These are phyloP conservation scores for Stichopus chloronotus DNA, from an alignment of 35 echinoderm and acorn worm species.

Conservation along the genomic window DNA sequence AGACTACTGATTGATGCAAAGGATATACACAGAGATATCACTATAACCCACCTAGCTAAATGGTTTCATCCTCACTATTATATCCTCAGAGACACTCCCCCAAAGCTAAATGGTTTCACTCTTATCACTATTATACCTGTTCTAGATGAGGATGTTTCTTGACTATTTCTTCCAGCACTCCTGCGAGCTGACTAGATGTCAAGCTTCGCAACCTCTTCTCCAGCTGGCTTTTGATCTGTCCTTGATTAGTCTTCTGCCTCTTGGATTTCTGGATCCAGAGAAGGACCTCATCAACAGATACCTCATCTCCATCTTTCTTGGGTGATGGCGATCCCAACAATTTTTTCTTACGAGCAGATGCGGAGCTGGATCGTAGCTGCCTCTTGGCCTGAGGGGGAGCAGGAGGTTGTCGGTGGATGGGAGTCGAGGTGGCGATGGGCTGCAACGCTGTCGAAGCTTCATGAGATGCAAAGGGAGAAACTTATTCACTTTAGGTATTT, in stretches of 20 bases:
- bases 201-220: conserved; percentile 10
- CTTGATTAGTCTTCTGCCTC: conserved; percentile 26
- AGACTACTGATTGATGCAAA: no score
- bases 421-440: conserved; percentile 4
- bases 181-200: conserved; percentile 3
- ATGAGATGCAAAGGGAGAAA: not conserved
- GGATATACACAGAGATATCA: no score
- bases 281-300: conserved; percentile 49
- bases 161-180: not conserved
- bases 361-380: not conserved
- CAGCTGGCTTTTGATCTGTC: conserved; percentile 31
- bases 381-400: not conserved
- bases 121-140: not conserved
- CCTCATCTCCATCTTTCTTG: not conserved
- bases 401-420: not conserved
- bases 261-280: conserved; percentile 16
- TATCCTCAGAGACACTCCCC: no score
- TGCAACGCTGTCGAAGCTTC: not conserved
- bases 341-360: not conserved
- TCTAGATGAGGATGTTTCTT: conserved; percentile 34
- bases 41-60: no score
- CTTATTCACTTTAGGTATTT: not conserved
- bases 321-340: not conserved
- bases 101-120: no score
- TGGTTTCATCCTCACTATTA: no score